Percentiles rank a stretch among this genome's conserved stretches.
These are phyloP conservation scores for Cyrtonyx montezumae DNA, from an alignment of 2,113 vertebrate genomes.

Conservation along the genomic window DNA sequence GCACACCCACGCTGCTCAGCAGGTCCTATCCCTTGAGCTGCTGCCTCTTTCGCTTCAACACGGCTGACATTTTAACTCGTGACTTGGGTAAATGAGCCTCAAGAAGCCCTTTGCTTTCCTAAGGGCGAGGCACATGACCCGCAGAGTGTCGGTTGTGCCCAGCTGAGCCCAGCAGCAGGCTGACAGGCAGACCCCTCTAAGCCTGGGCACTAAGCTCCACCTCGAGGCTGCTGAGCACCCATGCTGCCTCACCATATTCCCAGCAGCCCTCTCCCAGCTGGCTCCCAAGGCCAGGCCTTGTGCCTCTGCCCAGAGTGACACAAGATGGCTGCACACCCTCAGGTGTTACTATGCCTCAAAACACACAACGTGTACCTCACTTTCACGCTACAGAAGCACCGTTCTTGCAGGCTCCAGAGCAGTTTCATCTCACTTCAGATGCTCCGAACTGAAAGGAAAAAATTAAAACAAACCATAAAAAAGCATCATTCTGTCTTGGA, in stretches of 20 bases:
- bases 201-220: background rate
- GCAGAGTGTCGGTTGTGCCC: background rate
- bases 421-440: background rate
- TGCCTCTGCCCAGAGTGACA: background rate
- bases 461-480: background rate
- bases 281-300: background rate
- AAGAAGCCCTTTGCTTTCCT: background rate
- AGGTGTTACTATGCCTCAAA: fast-evolving
- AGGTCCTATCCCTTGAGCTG: background rate
- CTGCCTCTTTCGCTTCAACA: background rate
- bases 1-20: background rate
- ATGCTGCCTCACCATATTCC: background rate
- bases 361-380: fast-evolving
- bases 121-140: background rate
- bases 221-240: fast-evolving
- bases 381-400: background rate
- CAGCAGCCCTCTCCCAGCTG: background rate
- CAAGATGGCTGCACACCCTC: background rate
- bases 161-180: background rate
- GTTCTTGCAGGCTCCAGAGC: background rate
- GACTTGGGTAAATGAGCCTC: background rate
- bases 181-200: fast-evolving
- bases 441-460: background rate
- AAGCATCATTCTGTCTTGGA: background rate
- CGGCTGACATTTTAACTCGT: background rate